phyloP scores from a whole-genome alignment of 2,797 vertebrate species.

The Bufotes viridis region DNA sequence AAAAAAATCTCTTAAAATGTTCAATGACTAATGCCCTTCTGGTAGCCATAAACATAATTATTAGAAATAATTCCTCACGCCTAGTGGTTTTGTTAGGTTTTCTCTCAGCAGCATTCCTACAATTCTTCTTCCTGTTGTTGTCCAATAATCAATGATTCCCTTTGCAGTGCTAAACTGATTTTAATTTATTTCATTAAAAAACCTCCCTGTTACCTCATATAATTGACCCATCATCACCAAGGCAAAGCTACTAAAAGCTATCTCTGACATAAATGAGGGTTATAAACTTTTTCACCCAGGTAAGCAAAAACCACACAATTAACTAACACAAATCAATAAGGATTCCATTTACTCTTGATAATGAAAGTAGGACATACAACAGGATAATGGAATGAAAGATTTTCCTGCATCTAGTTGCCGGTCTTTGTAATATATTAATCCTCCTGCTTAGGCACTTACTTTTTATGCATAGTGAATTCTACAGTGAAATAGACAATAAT shows the following conservation, averaged over 20 bases:
- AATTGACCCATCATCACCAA: not conserved
- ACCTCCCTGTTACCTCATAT: not conserved
- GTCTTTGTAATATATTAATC: constrained; percentile 29
- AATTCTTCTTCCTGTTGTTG: constrained; percentile 32
- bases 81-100: constrained; percentile 6
- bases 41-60: constrained; percentile 32
- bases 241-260: not conserved
- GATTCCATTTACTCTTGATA: not conserved
- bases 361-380: constrained; percentile 6
- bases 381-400: constrained; percentile 48
- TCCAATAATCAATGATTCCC: constrained; percentile 28
- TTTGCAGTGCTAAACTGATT: constrained; percentile 31
- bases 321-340: not conserved
- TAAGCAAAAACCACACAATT: constrained; percentile 20
- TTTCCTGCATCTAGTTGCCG: not conserved
- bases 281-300: constrained; percentile 17
- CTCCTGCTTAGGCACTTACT: not conserved
- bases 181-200: constrained; percentile 46
- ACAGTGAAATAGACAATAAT: not conserved
- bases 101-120: constrained; percentile 3
- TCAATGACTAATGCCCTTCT: not conserved
- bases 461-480: not conserved
- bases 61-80: constrained; percentile 2
- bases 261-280: constrained; percentile 18
- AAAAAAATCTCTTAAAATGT: not conserved